These are phyloP conservation scores for Centrocercus urophasianus DNA, from an alignment of 2,113 vertebrate genomes.

Conservation along the genomic window DNA sequence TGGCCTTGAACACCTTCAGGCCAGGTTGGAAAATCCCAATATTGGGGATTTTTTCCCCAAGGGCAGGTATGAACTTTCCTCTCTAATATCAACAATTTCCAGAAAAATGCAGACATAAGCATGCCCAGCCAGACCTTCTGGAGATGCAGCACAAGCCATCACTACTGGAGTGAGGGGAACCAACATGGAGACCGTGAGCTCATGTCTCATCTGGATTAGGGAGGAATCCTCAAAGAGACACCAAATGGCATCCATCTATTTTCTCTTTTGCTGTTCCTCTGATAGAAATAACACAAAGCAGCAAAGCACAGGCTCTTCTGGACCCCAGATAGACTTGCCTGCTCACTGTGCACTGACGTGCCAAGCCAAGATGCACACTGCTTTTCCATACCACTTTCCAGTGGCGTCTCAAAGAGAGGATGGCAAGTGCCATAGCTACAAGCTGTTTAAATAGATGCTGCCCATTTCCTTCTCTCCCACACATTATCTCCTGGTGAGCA, in stretches of 20 bases:
- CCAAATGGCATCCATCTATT: neutral
- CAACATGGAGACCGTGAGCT: neutral
- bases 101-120: neutral
- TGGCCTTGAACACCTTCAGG: too few species aligned
- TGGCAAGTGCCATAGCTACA: neutral
- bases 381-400: neutral
- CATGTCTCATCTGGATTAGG: neutral
- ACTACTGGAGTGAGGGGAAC: neutral
- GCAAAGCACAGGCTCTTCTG: neutral
- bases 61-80: neutral
- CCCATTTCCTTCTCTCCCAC: neutral
- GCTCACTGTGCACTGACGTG: neutral
- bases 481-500: fast-evolving
- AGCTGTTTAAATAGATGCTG: neutral
- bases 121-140: neutral
- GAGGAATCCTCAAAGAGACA: neutral
- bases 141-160: neutral
- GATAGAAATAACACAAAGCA: neutral
- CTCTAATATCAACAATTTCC: neutral
- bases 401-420: neutral
- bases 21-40: neutral
- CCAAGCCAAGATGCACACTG: neutral
- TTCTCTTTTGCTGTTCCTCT: neutral
- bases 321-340: neutral
- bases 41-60: neutral